A percentile compares a stretch with the other conserved stretches of the same genome.
Conservation (phyloP, 2,888 invertebrate genomes). For the Gymnosoma rotundatum region DNA sequence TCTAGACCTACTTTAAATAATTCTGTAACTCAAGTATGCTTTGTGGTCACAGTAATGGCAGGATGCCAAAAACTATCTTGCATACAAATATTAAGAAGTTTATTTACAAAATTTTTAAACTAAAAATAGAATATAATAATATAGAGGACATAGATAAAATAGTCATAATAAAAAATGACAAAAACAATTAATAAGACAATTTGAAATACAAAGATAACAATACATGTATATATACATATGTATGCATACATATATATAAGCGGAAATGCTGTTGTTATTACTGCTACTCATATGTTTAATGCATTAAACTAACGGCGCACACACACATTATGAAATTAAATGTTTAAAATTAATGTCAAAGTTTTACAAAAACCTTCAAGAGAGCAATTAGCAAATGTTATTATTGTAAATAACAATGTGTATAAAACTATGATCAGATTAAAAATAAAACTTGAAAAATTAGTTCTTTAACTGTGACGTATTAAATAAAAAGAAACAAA, state of each 20-base stretch:
- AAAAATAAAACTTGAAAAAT: background rate
- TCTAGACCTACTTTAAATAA: constrained; percentile 72
- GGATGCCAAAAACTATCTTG: constrained; percentile 73
- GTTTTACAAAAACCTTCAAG: constrained; percentile 21
- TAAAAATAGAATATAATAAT: constrained; percentile 68
- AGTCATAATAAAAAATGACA: constrained; percentile 26
- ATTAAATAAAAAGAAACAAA: too few species aligned
- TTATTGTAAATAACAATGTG: too few species aligned
- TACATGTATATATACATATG: too few species aligned
- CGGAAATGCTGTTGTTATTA: constrained; percentile 38
- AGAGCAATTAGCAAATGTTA: constrained; percentile 26
- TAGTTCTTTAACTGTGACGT: background rate
- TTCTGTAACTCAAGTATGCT: constrained; percentile 73
- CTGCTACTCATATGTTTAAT: background rate
- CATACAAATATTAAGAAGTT: constrained; percentile 20
- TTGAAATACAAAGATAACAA: constrained; percentile 47
- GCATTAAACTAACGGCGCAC: background rate
- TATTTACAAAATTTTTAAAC: constrained; percentile 53
- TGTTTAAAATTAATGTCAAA: background rate
- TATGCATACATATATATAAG: constrained; percentile 6
- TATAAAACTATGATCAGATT: too few species aligned
- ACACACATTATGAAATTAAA: constrained; percentile 5
- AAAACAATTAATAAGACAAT: constrained; percentile 42
- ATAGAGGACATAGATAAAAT: constrained; percentile 45
- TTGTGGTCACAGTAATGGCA: constrained; percentile 76